Conservation (phyloP, 1,140 invertebrate species). For the Ceratosolen fusciceps region DNA sequence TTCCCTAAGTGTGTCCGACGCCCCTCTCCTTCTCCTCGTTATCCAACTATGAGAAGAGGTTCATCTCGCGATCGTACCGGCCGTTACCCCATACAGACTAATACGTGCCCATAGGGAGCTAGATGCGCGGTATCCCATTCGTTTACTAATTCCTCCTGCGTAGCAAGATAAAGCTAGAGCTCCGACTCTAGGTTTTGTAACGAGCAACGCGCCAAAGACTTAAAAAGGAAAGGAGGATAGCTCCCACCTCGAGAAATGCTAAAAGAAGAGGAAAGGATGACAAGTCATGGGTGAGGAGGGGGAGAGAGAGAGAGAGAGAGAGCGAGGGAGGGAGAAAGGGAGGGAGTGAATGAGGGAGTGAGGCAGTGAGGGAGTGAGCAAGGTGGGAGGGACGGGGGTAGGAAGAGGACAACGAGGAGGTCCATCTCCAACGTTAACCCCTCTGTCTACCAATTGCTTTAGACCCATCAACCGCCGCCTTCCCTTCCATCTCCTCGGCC, state of each 20-base stretch:
- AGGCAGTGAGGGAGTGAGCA: neutral
- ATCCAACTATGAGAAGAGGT: constrained; percentile 13
- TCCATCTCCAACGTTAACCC: constrained; percentile 38
- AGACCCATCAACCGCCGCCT: constrained; percentile 51
- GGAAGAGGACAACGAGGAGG: constrained; percentile 54
- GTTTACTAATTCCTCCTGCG: constrained; percentile 67
- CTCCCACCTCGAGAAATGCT: neutral
- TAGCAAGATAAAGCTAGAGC: constrained; percentile 61
- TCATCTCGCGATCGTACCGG: constrained; percentile 42
- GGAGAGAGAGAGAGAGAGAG: constrained; percentile 14
- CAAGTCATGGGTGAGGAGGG: neutral
- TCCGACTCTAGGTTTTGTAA: constrained; percentile 28
- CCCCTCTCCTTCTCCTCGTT: neutral
- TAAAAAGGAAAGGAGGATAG: constrained; percentile 47
- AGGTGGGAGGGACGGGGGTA: constrained; percentile 47
- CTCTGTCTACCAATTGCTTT: constrained; percentile 59
- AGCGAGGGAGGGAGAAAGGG: constrained; percentile 31
- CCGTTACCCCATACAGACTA: neutral
- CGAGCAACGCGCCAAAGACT: constrained; percentile 40
- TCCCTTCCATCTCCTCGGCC: neutral
- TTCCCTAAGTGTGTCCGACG: constrained; percentile 47
- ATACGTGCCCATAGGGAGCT: neutral
- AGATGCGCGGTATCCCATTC: constrained; percentile 37
- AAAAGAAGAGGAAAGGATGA: constrained; percentile 43
- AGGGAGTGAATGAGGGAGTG: neutral